Evolutionary conservation across 2,797 vertebrate genomes (phyloP).

Genomic region (Melanotaenia parkinsoni): DNA sequence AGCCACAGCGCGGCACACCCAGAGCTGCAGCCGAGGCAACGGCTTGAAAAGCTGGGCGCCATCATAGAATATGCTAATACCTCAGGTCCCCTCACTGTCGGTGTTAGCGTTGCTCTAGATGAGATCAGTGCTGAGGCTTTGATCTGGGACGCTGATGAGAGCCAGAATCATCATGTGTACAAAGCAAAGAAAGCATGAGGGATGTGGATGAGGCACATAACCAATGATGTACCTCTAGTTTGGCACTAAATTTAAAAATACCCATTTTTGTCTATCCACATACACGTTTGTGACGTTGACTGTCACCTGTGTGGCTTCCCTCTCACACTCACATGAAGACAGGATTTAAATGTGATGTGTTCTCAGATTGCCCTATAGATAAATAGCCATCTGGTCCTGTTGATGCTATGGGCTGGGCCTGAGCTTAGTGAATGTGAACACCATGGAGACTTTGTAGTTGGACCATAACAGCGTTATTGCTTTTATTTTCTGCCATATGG

Average conservation of each 20-base stretch:
- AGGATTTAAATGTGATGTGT: slow-evolving; percentile 46
- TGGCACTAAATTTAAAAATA: slow-evolving; percentile 25
- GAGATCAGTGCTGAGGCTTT: slow-evolving; percentile 77
- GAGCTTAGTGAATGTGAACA: slow-evolving; percentile 43
- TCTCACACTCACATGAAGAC: slow-evolving; percentile 11
- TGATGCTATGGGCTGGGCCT: slow-evolving; percentile 63
- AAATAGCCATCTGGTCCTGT: slow-evolving; percentile 71
- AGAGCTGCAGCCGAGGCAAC: slow-evolving; percentile 79
- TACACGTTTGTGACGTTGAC: neutral
- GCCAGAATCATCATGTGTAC: slow-evolving; percentile 64
- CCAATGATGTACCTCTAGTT: slow-evolving; percentile 19
- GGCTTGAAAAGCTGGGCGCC: slow-evolving; percentile 77
- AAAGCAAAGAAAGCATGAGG: slow-evolving; percentile 63
- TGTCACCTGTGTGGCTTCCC: slow-evolving; percentile 38
- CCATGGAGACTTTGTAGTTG: slow-evolving; percentile 60
- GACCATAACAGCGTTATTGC: slow-evolving; percentile 52
- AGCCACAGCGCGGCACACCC: slow-evolving; percentile 77
- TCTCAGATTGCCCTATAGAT: slow-evolving; percentile 56
- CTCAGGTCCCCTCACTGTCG: slow-evolving; percentile 74
- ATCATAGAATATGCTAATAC: slow-evolving; percentile 84
- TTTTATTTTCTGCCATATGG: slow-evolving; percentile 75
- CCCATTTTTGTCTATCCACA: slow-evolving; percentile 10
- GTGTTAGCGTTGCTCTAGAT: slow-evolving; percentile 74
- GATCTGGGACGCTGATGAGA: slow-evolving; percentile 75
- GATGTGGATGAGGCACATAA: slow-evolving; percentile 49